These are phyloP conservation scores for Lepidotrigona ventralis DNA, from an alignment of 1,140 invertebrate genomes.

Conservation along the genomic window DNA sequence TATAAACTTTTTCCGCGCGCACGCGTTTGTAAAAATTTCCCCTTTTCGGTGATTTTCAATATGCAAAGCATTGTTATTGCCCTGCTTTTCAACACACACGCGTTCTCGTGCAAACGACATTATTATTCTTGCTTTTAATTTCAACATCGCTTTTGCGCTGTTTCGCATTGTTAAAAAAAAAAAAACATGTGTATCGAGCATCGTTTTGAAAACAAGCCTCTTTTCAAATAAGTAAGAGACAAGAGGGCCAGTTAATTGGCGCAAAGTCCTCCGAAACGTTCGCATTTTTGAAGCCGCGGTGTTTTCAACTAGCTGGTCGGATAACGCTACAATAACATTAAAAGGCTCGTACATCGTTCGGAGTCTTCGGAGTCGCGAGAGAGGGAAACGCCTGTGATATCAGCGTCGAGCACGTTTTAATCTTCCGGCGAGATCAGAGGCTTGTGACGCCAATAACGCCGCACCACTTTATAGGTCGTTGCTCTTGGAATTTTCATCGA, in stretches of 20 bases:
- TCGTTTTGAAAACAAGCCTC: too few species aligned
- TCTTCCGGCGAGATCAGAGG: background rate
- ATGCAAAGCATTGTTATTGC: too few species aligned
- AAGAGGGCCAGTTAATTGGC: too few species aligned
- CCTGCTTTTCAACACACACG: background rate
- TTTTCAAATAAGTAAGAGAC: too few species aligned
- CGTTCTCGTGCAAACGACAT: background rate
- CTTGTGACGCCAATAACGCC: background rate
- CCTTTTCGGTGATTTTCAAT: too few species aligned
- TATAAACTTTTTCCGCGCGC: background rate
- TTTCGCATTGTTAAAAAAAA: background rate
- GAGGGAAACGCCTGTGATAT: background rate
- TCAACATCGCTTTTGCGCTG: background rate
- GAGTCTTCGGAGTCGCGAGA: too few species aligned
- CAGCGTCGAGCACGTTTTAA: background rate
- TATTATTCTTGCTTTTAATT: background rate
- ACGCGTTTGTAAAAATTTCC: background rate
- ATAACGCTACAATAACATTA: background rate
- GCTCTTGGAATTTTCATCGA: background rate
- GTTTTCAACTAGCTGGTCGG: background rate
- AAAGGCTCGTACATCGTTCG: background rate
- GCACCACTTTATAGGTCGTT: background rate
- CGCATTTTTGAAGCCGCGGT: background rate
- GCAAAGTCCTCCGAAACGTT: background rate
- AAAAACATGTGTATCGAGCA: too few species aligned